Evolutionary conservation across 2,888 invertebrate genomes (phyloP).

Genomic region (Andrena hattorfiana): DNA sequence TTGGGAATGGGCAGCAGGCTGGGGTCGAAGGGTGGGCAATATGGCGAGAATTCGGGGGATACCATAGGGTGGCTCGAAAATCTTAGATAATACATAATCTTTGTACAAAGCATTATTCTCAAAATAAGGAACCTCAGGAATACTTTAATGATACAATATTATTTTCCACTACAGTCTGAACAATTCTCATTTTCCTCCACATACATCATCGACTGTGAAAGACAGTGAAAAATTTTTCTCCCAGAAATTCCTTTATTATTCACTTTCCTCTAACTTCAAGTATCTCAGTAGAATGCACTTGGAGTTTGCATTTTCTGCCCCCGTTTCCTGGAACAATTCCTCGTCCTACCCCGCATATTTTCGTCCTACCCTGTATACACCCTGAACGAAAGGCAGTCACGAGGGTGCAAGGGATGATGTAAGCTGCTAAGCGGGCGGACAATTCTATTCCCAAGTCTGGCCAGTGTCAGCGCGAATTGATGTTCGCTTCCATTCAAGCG

Average conservation of each 20-base stretch:
- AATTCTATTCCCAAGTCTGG: conserved; percentile 67
- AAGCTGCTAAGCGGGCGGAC: conserved; percentile 66
- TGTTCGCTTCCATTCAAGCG: conserved; percentile 74
- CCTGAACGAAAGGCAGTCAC: not conserved
- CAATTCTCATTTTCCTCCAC: too few species aligned
- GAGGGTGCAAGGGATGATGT: conserved; percentile 50
- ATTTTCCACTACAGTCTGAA: too few species aligned
- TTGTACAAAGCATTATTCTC: too few species aligned
- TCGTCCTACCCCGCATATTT: not conserved
- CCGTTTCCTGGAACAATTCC: not conserved
- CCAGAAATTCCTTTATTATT: too few species aligned
- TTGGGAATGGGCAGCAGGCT: conserved; percentile 10
- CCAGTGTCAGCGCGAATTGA: conserved; percentile 75
- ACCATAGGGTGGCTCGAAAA: not conserved
- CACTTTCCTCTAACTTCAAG: too few species aligned
- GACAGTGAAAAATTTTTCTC: too few species aligned
- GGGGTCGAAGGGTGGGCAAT: conserved; percentile 15
- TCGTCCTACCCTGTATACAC: not conserved
- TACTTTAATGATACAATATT: too few species aligned
- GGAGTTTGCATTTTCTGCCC: not conserved
- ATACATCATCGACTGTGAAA: too few species aligned
- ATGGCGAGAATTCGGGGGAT: conserved; percentile 3
- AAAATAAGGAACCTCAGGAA: too few species aligned
- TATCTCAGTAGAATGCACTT: not conserved
- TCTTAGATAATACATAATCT: not conserved